A percentile compares a stretch with the other conserved stretches of the same genome.
phyloP scores from a whole-genome alignment of 2,888 invertebrate species.

The Ophion ellenae region DNA sequence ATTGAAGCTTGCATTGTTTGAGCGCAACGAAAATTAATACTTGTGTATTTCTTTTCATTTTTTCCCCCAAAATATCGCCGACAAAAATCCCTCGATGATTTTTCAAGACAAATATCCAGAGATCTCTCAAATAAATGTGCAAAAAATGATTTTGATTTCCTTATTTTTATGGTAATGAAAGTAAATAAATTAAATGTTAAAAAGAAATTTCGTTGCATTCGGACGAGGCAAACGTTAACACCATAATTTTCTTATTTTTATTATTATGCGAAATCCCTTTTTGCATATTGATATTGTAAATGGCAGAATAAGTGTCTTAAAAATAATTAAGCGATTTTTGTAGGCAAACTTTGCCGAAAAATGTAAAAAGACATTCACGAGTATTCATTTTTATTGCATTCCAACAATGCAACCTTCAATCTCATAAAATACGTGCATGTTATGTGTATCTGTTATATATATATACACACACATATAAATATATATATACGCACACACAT shows the following conservation, averaged over 20 bases:
- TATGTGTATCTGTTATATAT: slow-evolving; percentile 40
- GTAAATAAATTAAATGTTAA: background rate
- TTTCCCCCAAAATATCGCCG: too few species aligned
- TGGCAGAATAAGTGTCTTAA: background rate
- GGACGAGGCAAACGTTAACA: too few species aligned
- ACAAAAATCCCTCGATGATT: too few species aligned
- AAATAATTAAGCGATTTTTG: background rate
- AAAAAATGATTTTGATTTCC: background rate
- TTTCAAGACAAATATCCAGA: too few species aligned
- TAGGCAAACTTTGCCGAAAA: background rate
- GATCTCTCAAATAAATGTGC: too few species aligned
- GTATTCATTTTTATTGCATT: background rate
- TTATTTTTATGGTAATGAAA: background rate
- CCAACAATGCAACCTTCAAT: background rate
- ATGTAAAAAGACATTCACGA: background rate
- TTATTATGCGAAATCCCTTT: background rate
- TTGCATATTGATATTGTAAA: background rate
- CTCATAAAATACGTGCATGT: background rate
- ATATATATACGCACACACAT: too few species aligned
- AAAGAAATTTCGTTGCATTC: background rate
- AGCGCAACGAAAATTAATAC: too few species aligned
- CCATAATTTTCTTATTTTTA: too few species aligned
- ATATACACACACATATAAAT: slow-evolving; percentile 15
- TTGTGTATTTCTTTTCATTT: too few species aligned
- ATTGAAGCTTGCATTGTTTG: too few species aligned